Base-by-base conservation (phyloP, 2,888 invertebrate species). In the Phymatocera aterrima region DNA sequence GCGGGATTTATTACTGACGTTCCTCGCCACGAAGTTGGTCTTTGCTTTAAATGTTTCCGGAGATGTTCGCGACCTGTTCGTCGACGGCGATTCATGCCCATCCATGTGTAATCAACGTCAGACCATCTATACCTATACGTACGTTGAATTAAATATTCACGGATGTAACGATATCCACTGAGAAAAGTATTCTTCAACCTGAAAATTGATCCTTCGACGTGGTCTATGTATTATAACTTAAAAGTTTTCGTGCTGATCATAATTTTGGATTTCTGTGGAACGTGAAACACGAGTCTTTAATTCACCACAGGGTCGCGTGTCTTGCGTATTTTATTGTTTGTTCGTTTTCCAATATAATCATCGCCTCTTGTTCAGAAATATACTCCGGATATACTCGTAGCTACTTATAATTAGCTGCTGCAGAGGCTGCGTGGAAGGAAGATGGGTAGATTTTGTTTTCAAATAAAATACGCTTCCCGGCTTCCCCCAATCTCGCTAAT, bases 11-110 rank as follows among this genome's bases (percentile, higher is more conserved):
- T 70, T 48, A 70, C 46, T 48, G 70, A 24, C 70, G 46, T 31
- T 48, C 48, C 18, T 5, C 48, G 70, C 48, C 24, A 70, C 70
- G 70, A 70, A 28, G 70, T 48, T 70, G 70, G 46, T 70, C 43
- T 70, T 70, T 70, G 70, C 70, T 48, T 70, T 70, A 48, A 70
- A 70, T 70, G 70, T 48, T 70, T 48, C 70, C 70, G 8, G 70
- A 48, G 46, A 46, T 70, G 70, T 70, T 70, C 48, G 70, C 40
- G 48, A 70, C 48, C 46, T 31, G 46, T 70, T 48, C n/a, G 28
- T n/a, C 70, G 28, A 8, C 46, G 46, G 31, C 31, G 48, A 70
- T 70, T 37, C 65, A 70, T 70, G 28, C 70, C 24, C n/a, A 8
- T 28, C 31, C 46, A 70, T 70, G 51, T 51, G 18, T 51, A 51